Evolutionary conservation across 2,113 vertebrate genomes (phyloP).

Genomic region (Chionodraco myersi): DNA sequence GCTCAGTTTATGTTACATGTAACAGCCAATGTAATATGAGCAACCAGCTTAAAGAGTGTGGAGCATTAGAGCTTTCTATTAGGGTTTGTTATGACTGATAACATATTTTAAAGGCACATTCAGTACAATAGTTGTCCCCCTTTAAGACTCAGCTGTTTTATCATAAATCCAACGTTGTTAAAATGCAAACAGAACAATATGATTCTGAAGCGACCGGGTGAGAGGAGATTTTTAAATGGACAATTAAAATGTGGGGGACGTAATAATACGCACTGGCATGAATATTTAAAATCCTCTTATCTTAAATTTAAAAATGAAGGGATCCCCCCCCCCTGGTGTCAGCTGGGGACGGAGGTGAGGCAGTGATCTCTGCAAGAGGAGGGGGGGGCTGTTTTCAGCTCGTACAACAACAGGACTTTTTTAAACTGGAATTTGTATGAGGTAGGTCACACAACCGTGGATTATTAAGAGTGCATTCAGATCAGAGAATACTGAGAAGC

Average conservation of each 20-base stretch:
- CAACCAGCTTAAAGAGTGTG: neutral
- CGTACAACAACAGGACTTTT: constrained; percentile 54
- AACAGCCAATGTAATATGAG: neutral
- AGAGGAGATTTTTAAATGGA: constrained; percentile 57
- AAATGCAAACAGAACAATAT: constrained; percentile 36
- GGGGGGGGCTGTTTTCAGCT: constrained; percentile 42
- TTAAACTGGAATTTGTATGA: constrained; percentile 37
- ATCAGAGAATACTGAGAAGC: constrained; percentile 30
- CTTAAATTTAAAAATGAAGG: constrained; percentile 68
- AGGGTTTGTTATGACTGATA: constrained; percentile 41
- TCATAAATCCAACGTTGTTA: constrained; percentile 47
- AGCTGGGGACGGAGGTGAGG: constrained; percentile 49
- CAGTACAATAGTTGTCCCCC: constrained; percentile 72
- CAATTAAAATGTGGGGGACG: constrained; percentile 45
- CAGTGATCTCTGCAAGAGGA: constrained; percentile 58
- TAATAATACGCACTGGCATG: constrained; percentile 56
- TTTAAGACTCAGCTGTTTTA: constrained; percentile 53
- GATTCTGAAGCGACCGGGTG: constrained; percentile 21
- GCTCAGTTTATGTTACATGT: neutral
- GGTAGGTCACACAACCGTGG: constrained; percentile 35
- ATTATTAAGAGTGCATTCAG: constrained; percentile 40
- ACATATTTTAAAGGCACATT: constrained; percentile 81
- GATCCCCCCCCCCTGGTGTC: constrained; percentile 34
- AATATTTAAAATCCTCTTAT: constrained; percentile 76
- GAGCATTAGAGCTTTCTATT: constrained; percentile 8